Base-by-base conservation (phyloP, 2,888 invertebrate genomes). In the Drosophila acutilabella region DNA sequence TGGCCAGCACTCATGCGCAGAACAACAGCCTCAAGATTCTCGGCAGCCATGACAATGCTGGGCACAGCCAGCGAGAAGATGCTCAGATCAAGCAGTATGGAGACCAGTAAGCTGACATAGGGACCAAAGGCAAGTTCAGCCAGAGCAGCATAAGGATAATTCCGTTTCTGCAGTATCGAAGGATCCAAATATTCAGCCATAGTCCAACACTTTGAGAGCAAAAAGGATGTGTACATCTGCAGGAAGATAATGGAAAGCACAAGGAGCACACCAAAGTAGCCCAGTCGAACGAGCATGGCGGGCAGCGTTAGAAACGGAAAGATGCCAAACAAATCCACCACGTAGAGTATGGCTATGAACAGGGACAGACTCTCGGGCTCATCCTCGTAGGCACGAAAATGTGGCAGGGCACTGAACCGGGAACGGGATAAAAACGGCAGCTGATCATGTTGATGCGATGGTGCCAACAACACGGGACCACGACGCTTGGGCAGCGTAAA, bases 101-200 rank as follows among this genome's bases (percentile, higher is more conserved):
- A 95, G 1, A 96, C 95, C 52, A 95, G 88, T 33, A 93, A 92
- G 44, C 95, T 93, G 16, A 94, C 93, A 57, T 92, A 92, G 16
- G 92, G 92, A 0, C 98, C 98, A 80, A 95, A 96, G 0, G 96
- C 95, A 47, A 96, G 92, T 89, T 97, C 96, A 0, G 96, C 97
- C 18, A 98, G 94, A 0, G 97, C 96, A 0, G 97, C 96, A 89
- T 97, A 96, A 0, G 98, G 97, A 90, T 95, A 96, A 73, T 97
- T 95, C 87, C 94, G 94, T 92, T 95, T 93, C 83, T 93, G 91
- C 20, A 93, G 93, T 70, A 96, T 95, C n/a, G 93, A 92, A 0
- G 96, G 95, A 75, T 95, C 94, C 65, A 97, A 93, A 67, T 95
- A 93, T 90, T 95, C 95, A 0, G 97, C 96, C 51, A 97, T 94